These are phyloP conservation scores for Florisuga fusca DNA, from an alignment of 2,797 vertebrate species.

Conservation along the genomic window DNA sequence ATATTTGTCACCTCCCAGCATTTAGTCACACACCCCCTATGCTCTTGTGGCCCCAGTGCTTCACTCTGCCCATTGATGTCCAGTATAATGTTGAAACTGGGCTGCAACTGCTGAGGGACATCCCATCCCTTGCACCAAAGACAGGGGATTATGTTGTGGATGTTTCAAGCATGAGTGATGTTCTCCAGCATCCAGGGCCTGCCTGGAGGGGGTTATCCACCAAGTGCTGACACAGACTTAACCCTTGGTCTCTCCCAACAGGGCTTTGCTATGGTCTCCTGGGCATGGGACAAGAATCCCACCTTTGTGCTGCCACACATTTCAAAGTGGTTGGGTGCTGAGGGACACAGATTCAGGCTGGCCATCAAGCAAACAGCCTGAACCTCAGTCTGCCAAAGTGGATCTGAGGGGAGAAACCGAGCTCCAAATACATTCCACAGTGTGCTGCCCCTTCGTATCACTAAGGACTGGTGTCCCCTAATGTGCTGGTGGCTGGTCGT, in stretches of 20 bases:
- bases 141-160: neutral
- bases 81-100: neutral
- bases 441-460: accelerated
- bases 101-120: neutral
- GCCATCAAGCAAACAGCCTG: neutral
- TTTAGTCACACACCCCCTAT: neutral
- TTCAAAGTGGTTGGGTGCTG: neutral
- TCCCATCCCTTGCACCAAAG: neutral
- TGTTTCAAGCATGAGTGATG: neutral
- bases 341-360: neutral
- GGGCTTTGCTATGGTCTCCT: neutral
- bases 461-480: no score
- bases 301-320: neutral
- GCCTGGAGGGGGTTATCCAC: neutral
- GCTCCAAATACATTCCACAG: neutral
- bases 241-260: neutral
- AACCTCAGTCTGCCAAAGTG: neutral
- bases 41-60: neutral
- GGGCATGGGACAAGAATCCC: neutral
- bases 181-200: accelerated
- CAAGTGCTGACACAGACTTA: neutral
- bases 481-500: neutral
- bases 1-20: neutral
- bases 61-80: neutral
- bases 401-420: neutral